These are phyloP conservation scores for Diadema setosum DNA, from an alignment of 35 echinoderm and acorn worm genomes.

Conservation along the genomic window DNA sequence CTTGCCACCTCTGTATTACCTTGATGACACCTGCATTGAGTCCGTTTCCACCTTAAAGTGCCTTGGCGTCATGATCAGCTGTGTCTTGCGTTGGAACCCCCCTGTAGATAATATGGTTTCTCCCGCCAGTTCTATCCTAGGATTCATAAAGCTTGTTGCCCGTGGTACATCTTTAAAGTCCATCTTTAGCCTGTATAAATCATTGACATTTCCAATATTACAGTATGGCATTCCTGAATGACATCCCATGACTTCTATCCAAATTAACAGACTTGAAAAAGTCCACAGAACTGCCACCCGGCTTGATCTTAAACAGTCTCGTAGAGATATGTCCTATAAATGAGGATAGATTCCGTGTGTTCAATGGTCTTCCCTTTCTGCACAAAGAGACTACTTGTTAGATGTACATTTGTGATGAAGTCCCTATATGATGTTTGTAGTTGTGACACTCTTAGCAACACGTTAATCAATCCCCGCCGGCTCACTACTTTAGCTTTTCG, in stretches of 20 bases:
- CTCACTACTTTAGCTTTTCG: not conserved
- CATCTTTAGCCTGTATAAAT: not conserved
- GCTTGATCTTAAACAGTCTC: not conserved
- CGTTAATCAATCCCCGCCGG: not conserved
- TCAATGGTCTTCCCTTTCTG: not conserved
- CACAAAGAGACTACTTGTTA: not conserved
- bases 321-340: too few relatives aligned
- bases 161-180: not conserved
- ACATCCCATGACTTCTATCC: not conserved
- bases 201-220: not conserved
- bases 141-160: not conserved
- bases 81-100: too few relatives aligned
- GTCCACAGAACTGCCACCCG: not conserved
- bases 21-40: too few relatives aligned
- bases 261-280: not conserved
- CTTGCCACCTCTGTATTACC: too few relatives aligned
- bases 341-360: too few relatives aligned
- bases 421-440: not conserved
- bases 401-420: too few relatives aligned
- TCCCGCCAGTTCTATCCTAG: not conserved
- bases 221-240: not conserved
- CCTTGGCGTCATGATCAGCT: too few relatives aligned
- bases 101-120: too few relatives aligned
- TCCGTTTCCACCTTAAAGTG: too few relatives aligned
- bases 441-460: not conserved